phyloP scores from a whole-genome alignment of 2,888 invertebrate species.

The Macrosoma leucophasiata region DNA sequence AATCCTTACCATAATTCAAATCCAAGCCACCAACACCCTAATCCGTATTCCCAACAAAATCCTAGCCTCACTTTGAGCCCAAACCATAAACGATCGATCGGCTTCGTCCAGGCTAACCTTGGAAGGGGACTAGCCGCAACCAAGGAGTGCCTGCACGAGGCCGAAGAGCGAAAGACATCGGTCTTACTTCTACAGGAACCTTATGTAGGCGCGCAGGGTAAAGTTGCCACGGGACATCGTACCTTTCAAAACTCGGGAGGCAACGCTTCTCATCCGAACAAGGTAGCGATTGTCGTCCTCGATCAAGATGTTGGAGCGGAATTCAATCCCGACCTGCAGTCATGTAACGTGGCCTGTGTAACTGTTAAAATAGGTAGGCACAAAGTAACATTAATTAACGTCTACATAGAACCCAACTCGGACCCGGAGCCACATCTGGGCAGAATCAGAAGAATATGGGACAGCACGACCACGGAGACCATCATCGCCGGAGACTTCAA shows the following conservation, averaged over 20 bases:
- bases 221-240: too few relatives aligned
- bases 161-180: neutral
- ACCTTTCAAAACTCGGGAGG: too few relatives aligned
- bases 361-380: too few relatives aligned
- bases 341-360: neutral
- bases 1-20: neutral
- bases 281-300: neutral
- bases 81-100: too few relatives aligned
- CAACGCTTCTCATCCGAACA: too few relatives aligned
- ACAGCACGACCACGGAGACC: neutral
- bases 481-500: slow-evolving; percentile 19
- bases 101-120: neutral
- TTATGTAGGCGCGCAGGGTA: too few relatives aligned
- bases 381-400: too few relatives aligned
- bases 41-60: too few relatives aligned
- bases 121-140: neutral
- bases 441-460: neutral
- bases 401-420: too few relatives aligned
- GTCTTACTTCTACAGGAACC: neutral
- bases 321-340: neutral
- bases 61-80: too few relatives aligned
- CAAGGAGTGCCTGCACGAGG: neutral
- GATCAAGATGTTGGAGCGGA: neutral
- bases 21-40: neutral
- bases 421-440: too few relatives aligned